Base-by-base conservation (phyloP, 1,140 invertebrate species). In the Mamestra configurata region DNA sequence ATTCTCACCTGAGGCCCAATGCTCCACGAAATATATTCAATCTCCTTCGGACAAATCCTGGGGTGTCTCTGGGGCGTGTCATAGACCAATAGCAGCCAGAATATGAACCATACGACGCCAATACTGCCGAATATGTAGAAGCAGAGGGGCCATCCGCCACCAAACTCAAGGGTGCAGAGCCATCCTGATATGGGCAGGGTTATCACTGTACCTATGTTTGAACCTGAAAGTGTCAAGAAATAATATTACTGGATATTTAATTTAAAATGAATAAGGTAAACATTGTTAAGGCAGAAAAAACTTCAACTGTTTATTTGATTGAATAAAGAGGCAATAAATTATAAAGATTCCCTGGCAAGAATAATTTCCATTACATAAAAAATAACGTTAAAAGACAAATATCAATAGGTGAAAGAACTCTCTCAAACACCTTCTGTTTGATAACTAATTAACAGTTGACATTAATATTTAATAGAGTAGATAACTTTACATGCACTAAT, bases 11-110 rank as follows among this genome's bases (percentile, higher is more conserved):
- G 91, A 24, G 87, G 86, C 13, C 96, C 96, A 64, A 97, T 95
- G 83, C 95, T 93, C n/a, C 96, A 93, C 79, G 96, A 96, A 31
- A 97, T 97, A 83, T 96, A 97, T 57, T 96, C 95, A 64, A 96
- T 93, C 86, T 98, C 97, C 76, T 96, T 96, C 5, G 93, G 94
- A 94, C 96, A 96, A 93, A 99, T 99, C 57, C 97, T 95, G 4
- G 97, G 97, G 96, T 99, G 98, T 72, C 95, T 90, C 0, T 96
- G 95, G 6, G 99, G 99, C 10, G 96, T 96, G 82, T 98, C 97
- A 84, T 96, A 98, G 0, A 98, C 96, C 15, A 97, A 93, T 61
- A 96, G 95, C 83, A 97, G 95, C 97, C 98, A 98, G 81, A 96
- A 96, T 27, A 96, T 87, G 81, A 97, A 98, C 98, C 98, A 99